Evolutionary conservation across 2,113 vertebrate genomes (phyloP).

Genomic region (Callionymus lyra): DNA sequence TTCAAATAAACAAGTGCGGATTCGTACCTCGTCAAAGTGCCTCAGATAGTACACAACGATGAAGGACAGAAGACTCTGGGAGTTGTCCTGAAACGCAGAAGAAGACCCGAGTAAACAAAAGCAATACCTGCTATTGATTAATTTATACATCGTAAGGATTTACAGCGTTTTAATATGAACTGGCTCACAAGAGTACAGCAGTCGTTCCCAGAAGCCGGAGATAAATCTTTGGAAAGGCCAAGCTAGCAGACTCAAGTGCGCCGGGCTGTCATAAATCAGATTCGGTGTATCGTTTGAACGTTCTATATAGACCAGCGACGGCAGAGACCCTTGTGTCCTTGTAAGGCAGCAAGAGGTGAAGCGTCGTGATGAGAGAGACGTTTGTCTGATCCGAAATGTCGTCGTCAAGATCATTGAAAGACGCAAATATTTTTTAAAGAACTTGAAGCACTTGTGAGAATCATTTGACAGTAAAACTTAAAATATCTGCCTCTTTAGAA

Average conservation of each 20-base stretch:
- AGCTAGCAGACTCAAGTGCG: conserved; percentile 38
- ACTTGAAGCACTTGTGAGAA: no score
- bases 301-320: conserved; percentile 52
- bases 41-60: conserved; percentile 91
- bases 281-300: conserved; percentile 50
- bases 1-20: conserved; percentile 67
- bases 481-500: no score
- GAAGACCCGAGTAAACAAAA: conserved; percentile 54
- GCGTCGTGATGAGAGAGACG: no score
- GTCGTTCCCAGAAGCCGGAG: conserved; percentile 17
- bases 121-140: conserved; percentile 52
- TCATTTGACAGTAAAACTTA: no score
- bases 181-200: conserved; percentile 36
- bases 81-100: conserved; percentile 82
- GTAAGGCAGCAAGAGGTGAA: conserved; percentile 47
- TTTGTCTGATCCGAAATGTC: no score
- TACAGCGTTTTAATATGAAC: conserved; percentile 38
- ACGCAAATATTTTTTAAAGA: no score
- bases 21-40: conserved; percentile 92
- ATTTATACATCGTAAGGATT: conserved; percentile 47
- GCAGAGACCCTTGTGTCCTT: conserved; percentile 41
- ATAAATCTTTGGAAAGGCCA: conserved; percentile 39
- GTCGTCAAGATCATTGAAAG: no score
- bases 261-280: conserved; percentile 46
- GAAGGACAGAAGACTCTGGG: conserved; percentile 88